Percentiles rank a stretch among this genome's conserved stretches.
Conservation (phyloP, 2,113 vertebrate species). For the Sebastes fasciatus region DNA sequence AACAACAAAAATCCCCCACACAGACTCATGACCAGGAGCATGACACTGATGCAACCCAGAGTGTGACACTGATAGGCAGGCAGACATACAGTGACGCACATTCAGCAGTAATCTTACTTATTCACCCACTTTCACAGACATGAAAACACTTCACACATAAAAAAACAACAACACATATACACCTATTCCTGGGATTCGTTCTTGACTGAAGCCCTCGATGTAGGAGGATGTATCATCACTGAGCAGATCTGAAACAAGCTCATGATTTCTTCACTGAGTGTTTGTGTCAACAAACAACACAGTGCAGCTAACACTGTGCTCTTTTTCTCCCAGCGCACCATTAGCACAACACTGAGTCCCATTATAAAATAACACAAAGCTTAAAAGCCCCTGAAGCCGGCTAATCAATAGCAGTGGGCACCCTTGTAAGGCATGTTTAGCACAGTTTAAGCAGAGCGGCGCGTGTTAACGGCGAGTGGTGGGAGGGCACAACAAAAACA, state of each 20-base stretch:
- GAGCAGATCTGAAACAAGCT: slow-evolving; percentile 26
- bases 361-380: slow-evolving; percentile 45
- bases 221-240: slow-evolving; percentile 45
- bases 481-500: too few species aligned
- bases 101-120: slow-evolving; percentile 2
- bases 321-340: slow-evolving; percentile 9
- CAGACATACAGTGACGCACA: not conserved
- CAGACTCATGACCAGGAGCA: not conserved
- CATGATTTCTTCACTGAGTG: slow-evolving; percentile 26
- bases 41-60: slow-evolving; percentile 13
- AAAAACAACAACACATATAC: slow-evolving; percentile 27
- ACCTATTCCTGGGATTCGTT: slow-evolving; percentile 8
- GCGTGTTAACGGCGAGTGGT: not conserved
- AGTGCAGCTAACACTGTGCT: slow-evolving; percentile 5
- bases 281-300: slow-evolving; percentile 30
- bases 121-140: slow-evolving; percentile 11
- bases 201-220: slow-evolving; percentile 31
- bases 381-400: slow-evolving; percentile 39
- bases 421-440: slow-evolving; percentile 28
- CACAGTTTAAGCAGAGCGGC: slow-evolving; percentile 25
- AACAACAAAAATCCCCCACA: slow-evolving; percentile 18
- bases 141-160: slow-evolving; percentile 7
- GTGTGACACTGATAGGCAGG: slow-evolving; percentile 33
- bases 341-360: slow-evolving; percentile 19
- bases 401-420: slow-evolving; percentile 51